These are phyloP conservation scores for Galleria mellonella DNA, from an alignment of 1,140 invertebrate genomes.

Conservation along the genomic window DNA sequence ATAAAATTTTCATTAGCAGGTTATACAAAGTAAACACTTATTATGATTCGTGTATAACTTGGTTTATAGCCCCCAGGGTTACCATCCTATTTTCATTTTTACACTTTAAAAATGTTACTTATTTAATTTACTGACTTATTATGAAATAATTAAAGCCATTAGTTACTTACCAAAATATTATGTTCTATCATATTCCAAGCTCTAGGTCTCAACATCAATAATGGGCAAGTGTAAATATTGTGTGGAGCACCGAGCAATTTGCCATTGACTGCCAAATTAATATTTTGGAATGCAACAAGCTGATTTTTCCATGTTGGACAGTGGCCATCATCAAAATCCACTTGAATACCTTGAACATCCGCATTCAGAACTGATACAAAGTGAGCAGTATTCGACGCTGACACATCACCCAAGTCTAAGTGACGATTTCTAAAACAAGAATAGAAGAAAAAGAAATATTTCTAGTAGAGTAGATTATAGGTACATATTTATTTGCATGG, in stretches of 20 bases:
- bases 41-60: too few species aligned
- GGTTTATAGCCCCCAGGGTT: too few species aligned
- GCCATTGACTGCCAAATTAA: conserved; percentile 75
- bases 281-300: conserved; percentile 78
- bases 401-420: conserved; percentile 78
- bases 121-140: too few species aligned
- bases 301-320: conserved; percentile 84
- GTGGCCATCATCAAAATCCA: conserved; percentile 84
- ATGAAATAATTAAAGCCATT: too few species aligned
- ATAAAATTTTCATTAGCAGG: too few species aligned
- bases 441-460: neutral
- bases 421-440: conserved; percentile 65
- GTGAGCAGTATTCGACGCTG: conserved; percentile 73
- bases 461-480: neutral
- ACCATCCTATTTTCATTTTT: too few species aligned
- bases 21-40: too few species aligned
- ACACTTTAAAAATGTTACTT: too few species aligned
- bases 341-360: conserved; percentile 76
- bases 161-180: conserved; percentile 75
- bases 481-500: conserved; percentile 2
- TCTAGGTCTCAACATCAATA: conserved; percentile 81
- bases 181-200: conserved; percentile 86
- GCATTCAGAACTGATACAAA: conserved; percentile 72
- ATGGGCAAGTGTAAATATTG: conserved; percentile 70
- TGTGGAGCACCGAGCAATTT: conserved; percentile 70